Percentiles rank a stretch among this genome's conserved stretches.
phyloP scores from a whole-genome alignment of 2,113 vertebrate species.

The Clarias gariepinus region DNA sequence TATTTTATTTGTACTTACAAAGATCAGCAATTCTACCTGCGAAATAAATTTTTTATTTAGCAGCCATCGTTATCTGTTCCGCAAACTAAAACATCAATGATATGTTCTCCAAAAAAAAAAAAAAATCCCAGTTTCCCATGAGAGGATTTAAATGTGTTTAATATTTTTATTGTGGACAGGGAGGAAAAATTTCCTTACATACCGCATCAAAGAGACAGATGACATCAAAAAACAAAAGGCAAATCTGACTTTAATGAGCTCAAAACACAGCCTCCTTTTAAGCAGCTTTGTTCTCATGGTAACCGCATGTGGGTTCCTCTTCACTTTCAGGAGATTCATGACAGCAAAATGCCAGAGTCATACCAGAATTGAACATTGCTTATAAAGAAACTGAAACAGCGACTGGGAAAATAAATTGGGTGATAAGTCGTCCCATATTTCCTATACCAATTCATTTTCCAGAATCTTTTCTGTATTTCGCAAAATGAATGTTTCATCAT shows the following conservation, averaged over 20 bases:
- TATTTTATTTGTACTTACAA: neutral
- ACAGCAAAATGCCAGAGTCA: neutral
- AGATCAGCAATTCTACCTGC: neutral
- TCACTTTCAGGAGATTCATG: conserved; percentile 30
- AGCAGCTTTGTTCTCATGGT: conserved; percentile 48
- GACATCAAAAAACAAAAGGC: conserved; percentile 41
- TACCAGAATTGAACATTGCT: neutral
- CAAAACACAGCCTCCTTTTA: conserved; percentile 23
- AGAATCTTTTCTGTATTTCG: neutral
- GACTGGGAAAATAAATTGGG: neutral
- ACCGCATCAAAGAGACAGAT: conserved; percentile 28
- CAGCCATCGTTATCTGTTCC: neutral
- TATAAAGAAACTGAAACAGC: neutral
- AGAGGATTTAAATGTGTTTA: conserved; percentile 1
- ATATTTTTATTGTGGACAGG: conserved; percentile 7
- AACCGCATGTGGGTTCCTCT: conserved; percentile 38
- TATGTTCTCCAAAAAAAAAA: neutral
- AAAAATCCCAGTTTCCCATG: neutral
- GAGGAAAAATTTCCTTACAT: conserved; percentile 13
- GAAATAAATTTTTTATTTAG: neutral
- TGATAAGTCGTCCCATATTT: neutral
- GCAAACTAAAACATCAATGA: neutral
- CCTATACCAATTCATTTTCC: neutral
- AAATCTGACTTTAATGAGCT: conserved; percentile 33
- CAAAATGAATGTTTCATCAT: neutral